Evolutionary conservation across 2,797 vertebrate species (phyloP).

Genomic region (Sebastes aleutianus): DNA sequence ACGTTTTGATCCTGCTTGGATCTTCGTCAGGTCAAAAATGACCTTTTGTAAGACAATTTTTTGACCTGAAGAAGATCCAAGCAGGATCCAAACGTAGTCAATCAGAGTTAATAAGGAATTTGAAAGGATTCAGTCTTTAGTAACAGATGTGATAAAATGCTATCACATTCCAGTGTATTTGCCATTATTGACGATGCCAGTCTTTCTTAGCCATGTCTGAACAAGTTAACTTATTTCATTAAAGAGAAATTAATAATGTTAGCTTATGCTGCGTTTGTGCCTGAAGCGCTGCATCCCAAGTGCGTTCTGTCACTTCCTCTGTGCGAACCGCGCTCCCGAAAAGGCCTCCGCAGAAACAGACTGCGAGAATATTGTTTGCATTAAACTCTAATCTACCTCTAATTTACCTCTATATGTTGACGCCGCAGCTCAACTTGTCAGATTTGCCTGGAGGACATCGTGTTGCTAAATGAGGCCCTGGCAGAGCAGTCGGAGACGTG

Average conservation of each 20-base stretch:
- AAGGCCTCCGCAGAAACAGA: constrained; percentile 33
- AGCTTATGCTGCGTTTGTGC: constrained; percentile 44
- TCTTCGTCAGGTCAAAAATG: no score
- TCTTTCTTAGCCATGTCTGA: constrained; percentile 56
- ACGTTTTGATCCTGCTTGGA: no score
- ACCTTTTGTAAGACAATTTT: no score
- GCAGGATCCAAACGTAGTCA: no score
- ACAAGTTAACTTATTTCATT: constrained; percentile 66
- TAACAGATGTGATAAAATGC: constrained; percentile 13
- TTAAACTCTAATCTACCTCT: constrained; percentile 67
- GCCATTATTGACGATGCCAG: constrained; percentile 40
- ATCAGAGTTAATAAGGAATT: not conserved
- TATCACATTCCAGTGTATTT: constrained; percentile 1
- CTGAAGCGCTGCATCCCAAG: constrained; percentile 29
- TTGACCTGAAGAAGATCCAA: no score
- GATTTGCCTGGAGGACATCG: constrained; percentile 57
- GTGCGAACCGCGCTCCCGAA: constrained; percentile 8
- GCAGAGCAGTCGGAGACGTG: constrained; percentile 32
- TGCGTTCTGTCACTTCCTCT: constrained; percentile 34
- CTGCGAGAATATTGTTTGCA: constrained; percentile 49
- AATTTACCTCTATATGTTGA: constrained; percentile 66
- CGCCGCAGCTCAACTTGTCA: constrained; percentile 55
- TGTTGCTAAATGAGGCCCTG: constrained; percentile 49
- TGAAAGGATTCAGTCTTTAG: not conserved
- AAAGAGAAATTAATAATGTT: constrained; percentile 54